Evolutionary conservation across 2,888 invertebrate genomes (phyloP).

Genomic region (Biston stratarius): DNA sequence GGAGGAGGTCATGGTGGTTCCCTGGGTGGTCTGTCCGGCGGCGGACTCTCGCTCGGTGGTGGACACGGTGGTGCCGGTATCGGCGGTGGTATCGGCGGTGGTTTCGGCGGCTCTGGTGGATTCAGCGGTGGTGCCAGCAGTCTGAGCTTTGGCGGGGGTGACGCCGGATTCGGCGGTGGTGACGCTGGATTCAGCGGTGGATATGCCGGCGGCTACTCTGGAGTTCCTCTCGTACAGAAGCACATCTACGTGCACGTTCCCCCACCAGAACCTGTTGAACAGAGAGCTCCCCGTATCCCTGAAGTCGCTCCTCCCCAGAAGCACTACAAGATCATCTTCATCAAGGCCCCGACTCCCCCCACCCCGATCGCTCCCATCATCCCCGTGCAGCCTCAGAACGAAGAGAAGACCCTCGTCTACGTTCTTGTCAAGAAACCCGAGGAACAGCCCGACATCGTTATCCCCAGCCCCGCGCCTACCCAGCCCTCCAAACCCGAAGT

Average conservation of each 20-base stretch:
- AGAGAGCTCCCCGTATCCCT: constrained; percentile 88
- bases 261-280: constrained; percentile 93
- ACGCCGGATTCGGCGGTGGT: constrained; percentile 72
- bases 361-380: constrained; percentile 93
- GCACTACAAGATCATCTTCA: constrained; percentile 97
- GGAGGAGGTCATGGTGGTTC: constrained; percentile 55
- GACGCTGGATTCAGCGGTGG: constrained; percentile 72
- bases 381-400: constrained; percentile 92
- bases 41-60: constrained; percentile 62
- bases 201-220: constrained; percentile 77
- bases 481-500: constrained; percentile 96
- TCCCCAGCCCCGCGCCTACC: constrained; percentile 92
- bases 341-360: constrained; percentile 95
- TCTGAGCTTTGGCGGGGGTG: constrained; percentile 68
- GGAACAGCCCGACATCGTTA: constrained; percentile 92
- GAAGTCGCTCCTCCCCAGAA: constrained; percentile 92
- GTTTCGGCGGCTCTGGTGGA: constrained; percentile 51
- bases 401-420: constrained; percentile 95
- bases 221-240: constrained; percentile 91
- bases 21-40: constrained; percentile 56
- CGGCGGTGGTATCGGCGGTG: constrained; percentile 59
- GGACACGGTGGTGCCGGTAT: constrained; percentile 61
- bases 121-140: constrained; percentile 54
- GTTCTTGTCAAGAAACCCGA: constrained; percentile 96
- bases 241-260: constrained; percentile 97